These are phyloP conservation scores for Phyllostomus discolor DNA, from an alignment of 2,113 vertebrate genomes.

Conservation along the genomic window DNA sequence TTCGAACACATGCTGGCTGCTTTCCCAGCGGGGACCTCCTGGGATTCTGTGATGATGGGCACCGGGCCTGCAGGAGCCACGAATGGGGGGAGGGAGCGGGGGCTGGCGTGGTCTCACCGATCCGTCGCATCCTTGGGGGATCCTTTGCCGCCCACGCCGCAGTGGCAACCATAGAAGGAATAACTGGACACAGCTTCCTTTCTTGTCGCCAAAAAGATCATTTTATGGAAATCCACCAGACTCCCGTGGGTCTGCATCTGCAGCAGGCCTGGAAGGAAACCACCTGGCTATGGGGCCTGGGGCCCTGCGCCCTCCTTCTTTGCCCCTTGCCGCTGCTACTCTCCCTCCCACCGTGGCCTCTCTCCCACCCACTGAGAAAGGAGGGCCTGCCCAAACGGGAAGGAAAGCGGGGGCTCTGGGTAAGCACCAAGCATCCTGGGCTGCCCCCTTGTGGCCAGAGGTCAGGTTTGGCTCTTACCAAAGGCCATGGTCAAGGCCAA, in stretches of 20 bases:
- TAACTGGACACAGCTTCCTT: not conserved
- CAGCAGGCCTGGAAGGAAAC: slow-evolving; percentile 45
- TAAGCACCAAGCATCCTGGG: not conserved
- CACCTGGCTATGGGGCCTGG: rapidly evolving
- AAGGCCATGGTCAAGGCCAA: not conserved
- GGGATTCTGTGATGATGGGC: not conserved
- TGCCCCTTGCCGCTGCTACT: not conserved
- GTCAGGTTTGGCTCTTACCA: slow-evolving; percentile 58
- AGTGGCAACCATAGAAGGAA: slow-evolving; percentile 67
- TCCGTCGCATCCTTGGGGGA: slow-evolving; percentile 68
- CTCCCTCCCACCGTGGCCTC: no score
- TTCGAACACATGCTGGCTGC: not conserved
- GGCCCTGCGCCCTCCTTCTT: not conserved
- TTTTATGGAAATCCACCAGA: not conserved
- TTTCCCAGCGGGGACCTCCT: not conserved
- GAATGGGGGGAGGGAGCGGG: not conserved
- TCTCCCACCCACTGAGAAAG: not conserved
- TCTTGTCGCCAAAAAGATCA: not conserved
- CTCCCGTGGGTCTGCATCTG: not conserved
- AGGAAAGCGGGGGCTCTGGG: not conserved
- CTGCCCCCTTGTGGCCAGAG: not conserved
- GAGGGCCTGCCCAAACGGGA: not conserved
- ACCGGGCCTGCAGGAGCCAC: no score
- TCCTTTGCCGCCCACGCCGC: slow-evolving; percentile 31
- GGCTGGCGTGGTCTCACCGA: slow-evolving; percentile 22